A percentile compares a stretch with the other conserved stretches of the same genome.
Evolutionary conservation across 2,888 invertebrate species (phyloP).

Genomic region (Chrysopilus asiliformis): DNA sequence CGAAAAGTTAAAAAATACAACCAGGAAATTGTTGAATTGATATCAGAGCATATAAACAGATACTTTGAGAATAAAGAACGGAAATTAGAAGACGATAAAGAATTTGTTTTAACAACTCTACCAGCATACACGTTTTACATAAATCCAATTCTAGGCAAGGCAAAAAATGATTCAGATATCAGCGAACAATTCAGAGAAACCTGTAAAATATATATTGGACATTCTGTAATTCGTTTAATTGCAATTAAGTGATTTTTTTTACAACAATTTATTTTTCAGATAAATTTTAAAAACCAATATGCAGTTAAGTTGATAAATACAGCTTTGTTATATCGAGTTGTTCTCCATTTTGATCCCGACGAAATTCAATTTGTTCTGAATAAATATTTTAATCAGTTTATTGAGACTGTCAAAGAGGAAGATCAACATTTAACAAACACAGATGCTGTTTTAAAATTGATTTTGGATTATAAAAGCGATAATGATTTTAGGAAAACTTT

Average conservation of each 20-base stretch:
- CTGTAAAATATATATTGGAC: slow-evolving; percentile 31
- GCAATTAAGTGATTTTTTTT: not conserved
- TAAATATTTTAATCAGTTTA: slow-evolving; percentile 29
- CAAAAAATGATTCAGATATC: slow-evolving; percentile 10
- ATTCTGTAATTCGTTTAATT: slow-evolving; percentile 23
- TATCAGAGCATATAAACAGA: slow-evolving; percentile 6
- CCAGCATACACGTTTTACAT: slow-evolving; percentile 19
- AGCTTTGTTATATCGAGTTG: slow-evolving; percentile 23
- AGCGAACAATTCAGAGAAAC: slow-evolving; percentile 28
- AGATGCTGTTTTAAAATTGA: slow-evolving; percentile 18
- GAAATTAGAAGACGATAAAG: slow-evolving; percentile 20
- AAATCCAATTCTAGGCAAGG: slow-evolving; percentile 14
- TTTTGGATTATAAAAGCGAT: slow-evolving; percentile 24
- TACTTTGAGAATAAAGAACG: slow-evolving; percentile 16
- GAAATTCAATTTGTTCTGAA: slow-evolving; percentile 30
- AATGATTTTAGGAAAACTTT: slow-evolving; percentile 25
- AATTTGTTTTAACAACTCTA: slow-evolving; percentile 26
- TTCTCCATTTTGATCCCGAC: slow-evolving; percentile 27
- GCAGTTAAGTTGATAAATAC: slow-evolving; percentile 25
- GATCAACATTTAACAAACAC: slow-evolving; percentile 17
- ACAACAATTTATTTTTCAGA: slow-evolving; percentile 16
- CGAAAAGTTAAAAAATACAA: slow-evolving; percentile 19
- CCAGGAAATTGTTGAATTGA: slow-evolving; percentile 8
- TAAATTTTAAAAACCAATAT: slow-evolving; percentile 26
- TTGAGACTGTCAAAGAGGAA: slow-evolving; percentile 20